Percentiles rank a stretch among this genome's conserved stretches.
These are phyloP conservation scores for Dugesia japonica DNA, from an alignment of 2,888 invertebrate species.

Conservation along the genomic window DNA sequence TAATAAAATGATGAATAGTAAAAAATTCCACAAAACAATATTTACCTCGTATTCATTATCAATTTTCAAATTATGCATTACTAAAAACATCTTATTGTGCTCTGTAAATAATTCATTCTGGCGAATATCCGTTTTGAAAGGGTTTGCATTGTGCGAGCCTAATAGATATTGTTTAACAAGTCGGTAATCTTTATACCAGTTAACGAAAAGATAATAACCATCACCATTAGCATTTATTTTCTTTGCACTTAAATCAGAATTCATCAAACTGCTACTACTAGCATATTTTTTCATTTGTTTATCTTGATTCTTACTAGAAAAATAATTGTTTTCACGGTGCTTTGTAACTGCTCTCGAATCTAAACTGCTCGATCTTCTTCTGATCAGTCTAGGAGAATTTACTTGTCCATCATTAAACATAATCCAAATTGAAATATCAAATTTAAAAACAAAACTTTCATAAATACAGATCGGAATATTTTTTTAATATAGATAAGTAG, in stretches of 20 bases:
- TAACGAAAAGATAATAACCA: background rate
- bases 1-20: too few relatives aligned
- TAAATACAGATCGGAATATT: slow-evolving; percentile 9
- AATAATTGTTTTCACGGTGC: background rate
- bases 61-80: too few relatives aligned
- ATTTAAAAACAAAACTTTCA: background rate
- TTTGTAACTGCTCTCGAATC: background rate
- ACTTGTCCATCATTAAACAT: background rate
- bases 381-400: background rate
- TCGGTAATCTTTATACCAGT: background rate
- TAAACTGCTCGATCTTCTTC: background rate
- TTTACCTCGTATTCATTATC: too few relatives aligned
- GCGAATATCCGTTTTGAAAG: too few relatives aligned
- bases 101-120: too few relatives aligned
- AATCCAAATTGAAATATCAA: background rate
- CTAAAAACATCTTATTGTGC: too few relatives aligned
- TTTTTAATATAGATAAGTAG: slow-evolving; percentile 8
- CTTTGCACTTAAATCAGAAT: background rate
- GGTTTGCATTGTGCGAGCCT: background rate
- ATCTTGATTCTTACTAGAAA: background rate
- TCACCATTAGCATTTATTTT: background rate
- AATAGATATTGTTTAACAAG: background rate
- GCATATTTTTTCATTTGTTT: slow-evolving; percentile 9
- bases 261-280: background rate
- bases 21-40: too few relatives aligned